These are phyloP conservation scores for Colostygia pectinataria DNA, from an alignment of 2,888 invertebrate species.

Conservation along the genomic window DNA sequence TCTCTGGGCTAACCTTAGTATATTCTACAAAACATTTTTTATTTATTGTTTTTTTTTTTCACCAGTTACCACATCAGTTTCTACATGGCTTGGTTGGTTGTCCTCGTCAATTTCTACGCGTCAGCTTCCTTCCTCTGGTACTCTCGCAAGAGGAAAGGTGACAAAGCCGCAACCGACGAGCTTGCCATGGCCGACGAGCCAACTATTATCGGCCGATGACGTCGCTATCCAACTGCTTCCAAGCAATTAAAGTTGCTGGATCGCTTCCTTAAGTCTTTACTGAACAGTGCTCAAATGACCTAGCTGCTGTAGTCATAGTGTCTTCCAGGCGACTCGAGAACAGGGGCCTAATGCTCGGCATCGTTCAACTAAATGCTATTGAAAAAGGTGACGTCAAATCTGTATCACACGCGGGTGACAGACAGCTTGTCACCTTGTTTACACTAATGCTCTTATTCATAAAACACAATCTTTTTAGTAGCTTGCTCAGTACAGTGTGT, in stretches of 20 bases:
- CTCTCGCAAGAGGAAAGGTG: constrained; percentile 92
- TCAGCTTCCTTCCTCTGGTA: constrained; percentile 90
- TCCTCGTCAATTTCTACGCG: constrained; percentile 86
- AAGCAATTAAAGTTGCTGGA: constrained; percentile 48
- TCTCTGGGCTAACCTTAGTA: too few species aligned
- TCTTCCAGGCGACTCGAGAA: constrained; percentile 65
- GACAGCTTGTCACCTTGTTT: too few species aligned
- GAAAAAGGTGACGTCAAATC: too few species aligned
- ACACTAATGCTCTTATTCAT: too few species aligned
- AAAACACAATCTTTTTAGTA: too few species aligned
- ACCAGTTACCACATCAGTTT: constrained; percentile 88
- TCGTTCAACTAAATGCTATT: too few species aligned
- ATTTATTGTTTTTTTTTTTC: constrained; percentile 29
- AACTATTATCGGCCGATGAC: constrained; percentile 88
- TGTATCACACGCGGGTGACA: too few species aligned
- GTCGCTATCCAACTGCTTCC: constrained; percentile 43
- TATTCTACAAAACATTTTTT: too few species aligned
- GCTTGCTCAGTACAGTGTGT: too few species aligned
- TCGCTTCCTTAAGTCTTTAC: constrained; percentile 65
- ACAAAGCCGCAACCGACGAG: constrained; percentile 91
- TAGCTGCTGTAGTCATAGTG: constrained; percentile 69
- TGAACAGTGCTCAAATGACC: constrained; percentile 81
- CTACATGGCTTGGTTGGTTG: constrained; percentile 90
- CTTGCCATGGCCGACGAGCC: constrained; percentile 93
- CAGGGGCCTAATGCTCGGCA: too few species aligned